These are phyloP conservation scores for Melinaea menophilus DNA, from an alignment of 2,888 invertebrate genomes.

Conservation along the genomic window DNA sequence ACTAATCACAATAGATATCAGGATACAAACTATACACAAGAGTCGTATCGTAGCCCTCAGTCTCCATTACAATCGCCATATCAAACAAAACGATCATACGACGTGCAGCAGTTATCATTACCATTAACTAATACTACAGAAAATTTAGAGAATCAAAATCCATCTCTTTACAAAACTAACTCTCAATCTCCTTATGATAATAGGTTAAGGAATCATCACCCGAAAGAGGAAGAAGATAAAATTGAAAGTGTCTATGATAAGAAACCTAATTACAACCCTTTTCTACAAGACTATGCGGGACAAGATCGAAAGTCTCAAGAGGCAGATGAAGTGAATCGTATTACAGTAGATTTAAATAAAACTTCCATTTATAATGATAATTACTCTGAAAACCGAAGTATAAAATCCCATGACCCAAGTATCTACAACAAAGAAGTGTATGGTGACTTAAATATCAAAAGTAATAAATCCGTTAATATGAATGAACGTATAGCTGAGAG, in stretches of 20 bases:
- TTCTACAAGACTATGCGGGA: slow-evolving; percentile 56
- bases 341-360: slow-evolving; percentile 19
- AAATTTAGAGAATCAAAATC: slow-evolving; percentile 51
- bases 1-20: slow-evolving; percentile 64
- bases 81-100: slow-evolving; percentile 62
- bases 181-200: slow-evolving; percentile 72
- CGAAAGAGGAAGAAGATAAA: slow-evolving; percentile 44
- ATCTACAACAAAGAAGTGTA: slow-evolving; percentile 59
- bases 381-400: slow-evolving; percentile 45
- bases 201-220: slow-evolving; percentile 61
- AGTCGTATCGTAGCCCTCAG: slow-evolving; percentile 74
- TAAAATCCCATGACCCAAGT: slow-evolving; percentile 46
- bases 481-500: slow-evolving; percentile 79
- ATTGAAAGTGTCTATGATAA: slow-evolving; percentile 60
- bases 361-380: slow-evolving; percentile 43
- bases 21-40: slow-evolving; percentile 63
- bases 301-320: slow-evolving; percentile 47
- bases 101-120: slow-evolving; percentile 68
- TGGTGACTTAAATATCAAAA: slow-evolving; percentile 54
- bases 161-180: slow-evolving; percentile 65
- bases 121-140: slow-evolving; percentile 68
- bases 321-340: slow-evolving; percentile 20
- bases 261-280: slow-evolving; percentile 61
- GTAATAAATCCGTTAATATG: slow-evolving; percentile 46
- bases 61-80: slow-evolving; percentile 64